phyloP scores from a whole-genome alignment of 2,797 vertebrate species.

The Pelobates cultripes region DNA sequence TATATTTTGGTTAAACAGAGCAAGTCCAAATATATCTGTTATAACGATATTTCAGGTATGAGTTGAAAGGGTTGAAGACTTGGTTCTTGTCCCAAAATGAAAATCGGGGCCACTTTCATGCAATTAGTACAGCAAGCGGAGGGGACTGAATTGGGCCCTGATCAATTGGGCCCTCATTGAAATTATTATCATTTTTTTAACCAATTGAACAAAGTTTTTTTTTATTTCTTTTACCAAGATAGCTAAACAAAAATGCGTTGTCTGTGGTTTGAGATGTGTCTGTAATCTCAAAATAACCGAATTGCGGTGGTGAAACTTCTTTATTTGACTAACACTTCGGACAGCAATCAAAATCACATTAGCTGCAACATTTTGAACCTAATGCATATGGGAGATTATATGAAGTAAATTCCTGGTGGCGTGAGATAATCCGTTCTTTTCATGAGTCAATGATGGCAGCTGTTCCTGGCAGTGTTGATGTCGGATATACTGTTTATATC shows the following conservation, averaged over 20 bases:
- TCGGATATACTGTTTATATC: conserved; percentile 56
- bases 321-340: conserved; percentile 29
- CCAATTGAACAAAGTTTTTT: neutral
- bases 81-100: too few relatives aligned
- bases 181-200: too few relatives aligned
- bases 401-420: conserved; percentile 46
- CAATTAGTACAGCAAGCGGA: too few relatives aligned
- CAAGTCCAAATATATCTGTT: too few relatives aligned
- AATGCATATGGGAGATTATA: conserved; percentile 30
- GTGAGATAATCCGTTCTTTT: conserved; percentile 48
- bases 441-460: conserved; percentile 49
- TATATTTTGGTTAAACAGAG: too few relatives aligned
- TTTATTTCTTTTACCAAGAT: neutral
- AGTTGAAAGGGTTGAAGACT: too few relatives aligned
- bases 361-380: conserved; percentile 32
- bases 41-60: too few relatives aligned
- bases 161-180: too few relatives aligned
- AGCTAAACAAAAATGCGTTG: too few relatives aligned
- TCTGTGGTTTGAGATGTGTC: neutral
- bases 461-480: conserved; percentile 49
- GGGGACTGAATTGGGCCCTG: too few relatives aligned
- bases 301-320: conserved; percentile 7
- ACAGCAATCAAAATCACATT: conserved; percentile 43
- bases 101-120: too few relatives aligned
- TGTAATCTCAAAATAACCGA: conserved; percentile 23